phyloP scores from a whole-genome alignment of 1,140 invertebrate species.

The Pseudomyrmex gracilis region DNA sequence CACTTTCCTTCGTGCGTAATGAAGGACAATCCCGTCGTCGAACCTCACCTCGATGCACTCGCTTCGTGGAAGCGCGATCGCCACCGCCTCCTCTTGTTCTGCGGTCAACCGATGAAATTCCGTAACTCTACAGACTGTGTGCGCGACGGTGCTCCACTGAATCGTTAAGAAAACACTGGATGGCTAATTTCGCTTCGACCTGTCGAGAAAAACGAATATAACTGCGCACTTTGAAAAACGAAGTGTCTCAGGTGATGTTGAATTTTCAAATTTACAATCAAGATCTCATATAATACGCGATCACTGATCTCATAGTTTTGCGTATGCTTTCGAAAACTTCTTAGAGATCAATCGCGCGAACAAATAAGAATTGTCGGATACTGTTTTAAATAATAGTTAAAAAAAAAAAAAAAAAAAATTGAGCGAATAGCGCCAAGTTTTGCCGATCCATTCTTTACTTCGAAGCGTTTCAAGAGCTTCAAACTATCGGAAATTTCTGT shows the following conservation, averaged over 20 bases:
- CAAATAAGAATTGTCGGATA: background rate
- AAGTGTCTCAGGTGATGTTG: background rate
- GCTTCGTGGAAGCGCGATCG: slow-evolving; percentile 70
- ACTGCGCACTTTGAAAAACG: background rate
- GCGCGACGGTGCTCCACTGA: slow-evolving; percentile 41
- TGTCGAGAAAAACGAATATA: too few relatives aligned
- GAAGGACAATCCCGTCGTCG: slow-evolving; percentile 78
- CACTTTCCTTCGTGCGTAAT: slow-evolving; percentile 83
- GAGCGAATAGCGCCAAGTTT: background rate
- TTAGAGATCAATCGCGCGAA: background rate
- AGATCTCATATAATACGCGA: too few relatives aligned
- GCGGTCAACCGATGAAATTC: slow-evolving; percentile 71
- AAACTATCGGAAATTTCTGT: slow-evolving; percentile 55
- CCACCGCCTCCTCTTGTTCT: slow-evolving; percentile 65
- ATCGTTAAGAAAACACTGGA: slow-evolving; percentile 54
- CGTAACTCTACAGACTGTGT: slow-evolving; percentile 57
- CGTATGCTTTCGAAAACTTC: background rate
- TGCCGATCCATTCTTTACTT: slow-evolving; percentile 43
- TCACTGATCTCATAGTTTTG: background rate
- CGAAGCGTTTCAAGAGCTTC: background rate
- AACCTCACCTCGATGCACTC: slow-evolving; percentile 62
- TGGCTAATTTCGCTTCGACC: slow-evolving; percentile 52
- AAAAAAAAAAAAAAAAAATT: background rate
- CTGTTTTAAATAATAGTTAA: too few relatives aligned
- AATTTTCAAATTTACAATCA: too few relatives aligned